Evolutionary conservation across 2,113 vertebrate genomes (phyloP).

Genomic region (Burhinus bistriatus): DNA sequence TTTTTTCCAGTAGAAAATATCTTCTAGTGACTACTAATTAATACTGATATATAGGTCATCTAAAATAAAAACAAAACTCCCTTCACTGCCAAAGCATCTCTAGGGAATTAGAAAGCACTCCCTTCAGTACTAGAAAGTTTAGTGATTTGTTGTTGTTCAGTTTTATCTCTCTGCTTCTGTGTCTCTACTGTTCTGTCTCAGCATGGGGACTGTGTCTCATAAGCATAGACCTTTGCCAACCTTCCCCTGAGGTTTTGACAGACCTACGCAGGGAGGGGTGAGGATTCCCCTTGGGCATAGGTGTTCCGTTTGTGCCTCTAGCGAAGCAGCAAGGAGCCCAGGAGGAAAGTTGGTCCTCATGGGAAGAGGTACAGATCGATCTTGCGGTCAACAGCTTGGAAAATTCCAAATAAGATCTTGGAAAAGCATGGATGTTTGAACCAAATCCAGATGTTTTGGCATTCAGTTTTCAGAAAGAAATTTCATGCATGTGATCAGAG

Average conservation of each 20-base stretch:
- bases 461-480: background rate
- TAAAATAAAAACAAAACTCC: background rate
- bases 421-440: background rate
- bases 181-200: background rate
- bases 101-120: background rate
- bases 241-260: background rate
- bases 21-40: background rate
- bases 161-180: background rate
- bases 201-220: background rate
- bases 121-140: background rate
- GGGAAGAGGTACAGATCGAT: background rate
- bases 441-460: background rate
- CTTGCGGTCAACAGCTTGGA: background rate
- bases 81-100: background rate
- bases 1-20: background rate
- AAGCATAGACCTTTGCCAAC: background rate
- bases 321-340: background rate
- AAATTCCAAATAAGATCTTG: background rate
- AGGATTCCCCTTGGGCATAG: background rate
- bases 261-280: rapidly evolving
- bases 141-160: background rate
- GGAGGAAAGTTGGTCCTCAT: background rate
- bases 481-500: background rate
- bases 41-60: background rate
- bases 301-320: background rate